Evolutionary conservation across 2,888 invertebrate species (phyloP), one percentile per base, ranked within the genome.

Genomic region (Ellobium chinense): DNA sequence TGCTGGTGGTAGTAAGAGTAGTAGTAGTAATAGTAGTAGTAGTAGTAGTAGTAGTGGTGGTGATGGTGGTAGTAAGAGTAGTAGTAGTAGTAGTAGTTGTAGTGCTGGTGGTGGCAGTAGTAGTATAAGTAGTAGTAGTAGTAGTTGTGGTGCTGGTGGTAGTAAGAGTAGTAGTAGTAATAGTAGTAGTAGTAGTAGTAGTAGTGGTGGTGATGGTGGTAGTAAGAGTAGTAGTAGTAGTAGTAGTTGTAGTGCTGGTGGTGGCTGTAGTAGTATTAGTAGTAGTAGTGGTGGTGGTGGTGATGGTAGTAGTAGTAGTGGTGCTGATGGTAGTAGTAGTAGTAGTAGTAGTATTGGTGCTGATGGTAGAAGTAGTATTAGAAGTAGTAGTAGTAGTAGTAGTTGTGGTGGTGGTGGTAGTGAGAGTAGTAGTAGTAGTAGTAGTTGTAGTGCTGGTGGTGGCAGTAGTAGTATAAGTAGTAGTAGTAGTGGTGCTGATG

Each of bases 101-200:
- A 58, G 78, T 72, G 54, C 37, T 70, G 60, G 78, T 78, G 56
- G 72, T 78, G 56, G 70, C 72, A 60, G 78, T 62, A n/a, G 62
- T 62, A 18, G 62, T 62, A 62, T 21, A 14, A 62, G 62, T n/a
- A n/a, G 62, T 62, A n/a, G 14, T 62, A n/a, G n/a, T 62, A n/a
- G 62, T 62, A 62, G 62, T 62, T 9, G 46, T 46, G 18, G 46
- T 46, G 46, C 9, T 46, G 46, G 18, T 9, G 46, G 46, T 46
- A 12, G 46, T 46, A 18, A 9, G 7, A 18, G 9, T 46, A 18
- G 9, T 46, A 18, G 46, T 46, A 18, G 46, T 46, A 18, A 9
- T 46, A 18, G 46, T 46, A 18, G 46, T 18, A 12, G 46, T 46
- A 18, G 46, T 18, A 18, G 9, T 46, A 12, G 46, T 46, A 18